Evolutionary conservation across 2,888 invertebrate species (phyloP).

Genomic region (Ophraella communa): DNA sequence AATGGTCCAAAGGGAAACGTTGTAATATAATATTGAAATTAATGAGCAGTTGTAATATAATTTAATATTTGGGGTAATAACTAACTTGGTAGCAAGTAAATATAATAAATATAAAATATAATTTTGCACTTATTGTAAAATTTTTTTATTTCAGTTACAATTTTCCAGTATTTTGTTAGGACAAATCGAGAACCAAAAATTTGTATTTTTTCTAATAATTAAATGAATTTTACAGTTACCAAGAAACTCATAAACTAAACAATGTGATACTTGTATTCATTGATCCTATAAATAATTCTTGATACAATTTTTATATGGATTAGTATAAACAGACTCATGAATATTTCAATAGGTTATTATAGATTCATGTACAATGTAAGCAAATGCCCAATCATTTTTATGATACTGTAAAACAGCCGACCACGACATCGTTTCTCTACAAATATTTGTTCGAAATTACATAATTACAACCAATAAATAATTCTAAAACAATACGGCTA

Average conservation of each 20-base stretch:
- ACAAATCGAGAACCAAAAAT: background rate
- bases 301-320: conserved; percentile 7
- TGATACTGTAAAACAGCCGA: background rate
- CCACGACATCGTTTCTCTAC: background rate
- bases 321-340: conserved; percentile 7
- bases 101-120: no score
- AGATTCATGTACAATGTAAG: background rate
- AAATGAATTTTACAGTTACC: conserved; percentile 9
- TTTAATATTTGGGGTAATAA: no score
- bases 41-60: no score
- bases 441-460: background rate
- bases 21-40: no score
- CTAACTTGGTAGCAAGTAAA: no score
- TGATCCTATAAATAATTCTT: conserved; percentile 5
- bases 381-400: conserved; percentile 6
- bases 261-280: background rate
- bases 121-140: no score
- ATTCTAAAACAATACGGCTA: background rate
- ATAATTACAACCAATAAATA: background rate
- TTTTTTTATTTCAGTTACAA: no score
- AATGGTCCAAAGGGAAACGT: no score
- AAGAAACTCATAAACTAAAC: background rate
- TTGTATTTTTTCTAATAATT: background rate
- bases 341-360: conserved; percentile 14
- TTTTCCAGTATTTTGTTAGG: no score